Evolutionary conservation across 2,113 vertebrate species (phyloP), one percentile per base, ranked within the genome.

Genomic region (Spilogale gracilis): DNA sequence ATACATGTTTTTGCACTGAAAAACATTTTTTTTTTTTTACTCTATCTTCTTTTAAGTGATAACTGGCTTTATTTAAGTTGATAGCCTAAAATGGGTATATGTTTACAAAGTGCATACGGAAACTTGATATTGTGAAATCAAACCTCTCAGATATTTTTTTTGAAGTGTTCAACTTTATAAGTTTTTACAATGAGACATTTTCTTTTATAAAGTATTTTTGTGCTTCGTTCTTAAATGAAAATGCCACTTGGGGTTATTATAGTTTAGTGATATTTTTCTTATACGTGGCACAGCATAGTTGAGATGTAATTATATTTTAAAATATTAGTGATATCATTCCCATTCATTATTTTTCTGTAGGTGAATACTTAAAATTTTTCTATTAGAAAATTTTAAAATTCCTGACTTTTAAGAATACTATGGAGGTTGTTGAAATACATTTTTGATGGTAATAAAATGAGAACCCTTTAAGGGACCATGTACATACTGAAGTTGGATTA

Each of bases 1-100:
- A 97, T 98, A 98, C 27, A 9, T 98, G 98, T 92, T 97, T 95
- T 97, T 98, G 98, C 98, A 99, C 98, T 99, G 98, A 98, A 58
- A 97, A 74, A 3, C 16, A n/a, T 0, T 67, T 79, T 83, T 95
- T 69, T 89, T 96, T 69, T 91, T 89, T 88, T 61, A 93, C 1
- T 61, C 0, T 89, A 6, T 65, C 56, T 86, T 90, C 54, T 96
- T 97, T 63, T 89, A 96, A 96, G 63, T 92, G 73, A 94, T 96
- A 96, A 94, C 52, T 96, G 94, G 45, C 80, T 97, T 93, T 87
- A 94, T 95, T 95, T 94, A 95, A 94, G 56, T 89, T 98, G 54
- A 96, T 93, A 84, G 92, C 56, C 52, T 96, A 61, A 43, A 96
- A 23, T 93, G 3, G 95, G 9, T 97, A 2, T 87, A 78, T 98